These are phyloP conservation scores for Nemurella pictetii DNA, from an alignment of 2,888 invertebrate genomes.

Conservation along the genomic window DNA sequence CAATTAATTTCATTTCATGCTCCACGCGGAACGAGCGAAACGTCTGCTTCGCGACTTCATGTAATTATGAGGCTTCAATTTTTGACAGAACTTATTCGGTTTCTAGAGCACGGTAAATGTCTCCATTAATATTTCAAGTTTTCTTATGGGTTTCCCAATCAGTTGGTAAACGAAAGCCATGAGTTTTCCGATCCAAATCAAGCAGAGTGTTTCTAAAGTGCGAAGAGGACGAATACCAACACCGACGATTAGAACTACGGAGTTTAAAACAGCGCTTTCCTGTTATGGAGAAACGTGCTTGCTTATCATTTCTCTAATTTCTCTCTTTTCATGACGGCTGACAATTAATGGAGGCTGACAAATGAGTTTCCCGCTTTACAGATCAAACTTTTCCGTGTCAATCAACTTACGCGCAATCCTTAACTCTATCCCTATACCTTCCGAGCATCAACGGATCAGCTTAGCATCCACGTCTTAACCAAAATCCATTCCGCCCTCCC, in stretches of 20 bases:
- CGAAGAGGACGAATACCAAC: too few species aligned
- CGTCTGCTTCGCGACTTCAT: neutral
- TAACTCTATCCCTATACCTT: neutral
- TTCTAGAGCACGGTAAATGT: neutral
- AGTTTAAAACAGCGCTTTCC: neutral
- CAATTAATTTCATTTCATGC: constrained; percentile 7
- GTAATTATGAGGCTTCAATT: neutral
- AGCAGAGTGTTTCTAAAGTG: neutral
- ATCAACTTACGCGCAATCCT: neutral
- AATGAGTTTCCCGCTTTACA: neutral
- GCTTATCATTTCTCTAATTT: neutral
- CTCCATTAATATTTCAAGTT: neutral
- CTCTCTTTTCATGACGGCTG: neutral
- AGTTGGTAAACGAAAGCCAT: neutral
- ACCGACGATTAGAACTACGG: too few species aligned
- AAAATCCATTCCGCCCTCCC: neutral
- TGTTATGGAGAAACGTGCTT: neutral
- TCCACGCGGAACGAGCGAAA: neutral
- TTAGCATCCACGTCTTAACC: neutral
- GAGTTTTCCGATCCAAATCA: neutral
- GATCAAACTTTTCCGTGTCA: neutral
- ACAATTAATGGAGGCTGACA: neutral
- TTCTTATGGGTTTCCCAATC: neutral
- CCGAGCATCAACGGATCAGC: too few species aligned
- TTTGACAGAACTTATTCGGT: neutral